Conservation (phyloP, 2,888 invertebrate species). For the Zonitis immaculata region DNA sequence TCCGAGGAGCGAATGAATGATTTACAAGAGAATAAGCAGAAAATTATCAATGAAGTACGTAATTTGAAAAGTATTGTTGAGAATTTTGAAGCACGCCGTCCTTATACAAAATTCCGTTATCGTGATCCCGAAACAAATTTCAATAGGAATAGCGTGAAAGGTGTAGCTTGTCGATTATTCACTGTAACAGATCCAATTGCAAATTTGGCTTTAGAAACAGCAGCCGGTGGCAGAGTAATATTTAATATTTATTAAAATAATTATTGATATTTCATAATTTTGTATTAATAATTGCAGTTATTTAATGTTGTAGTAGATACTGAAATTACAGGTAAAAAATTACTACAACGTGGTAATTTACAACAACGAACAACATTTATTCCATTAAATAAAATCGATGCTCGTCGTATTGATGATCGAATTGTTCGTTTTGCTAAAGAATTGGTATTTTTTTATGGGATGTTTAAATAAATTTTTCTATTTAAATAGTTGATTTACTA, state of each 20-base stretch:
- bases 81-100: slow-evolving; percentile 55
- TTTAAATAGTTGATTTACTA: too few species aligned
- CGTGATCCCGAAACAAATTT: slow-evolving; percentile 73
- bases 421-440: slow-evolving; percentile 59
- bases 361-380: slow-evolving; percentile 80
- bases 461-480: too few species aligned
- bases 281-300: slow-evolving; percentile 53
- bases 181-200: slow-evolving; percentile 64
- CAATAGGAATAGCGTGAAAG: slow-evolving; percentile 62
- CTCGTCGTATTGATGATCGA: slow-evolving; percentile 55
- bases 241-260: neutral
- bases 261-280: neutral
- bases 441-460: too few species aligned
- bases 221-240: slow-evolving; percentile 75
- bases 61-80: slow-evolving; percentile 55
- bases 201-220: slow-evolving; percentile 77
- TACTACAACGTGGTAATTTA: slow-evolving; percentile 78
- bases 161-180: slow-evolving; percentile 76
- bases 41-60: slow-evolving; percentile 55
- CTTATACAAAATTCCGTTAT: slow-evolving; percentile 66
- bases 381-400: slow-evolving; percentile 83
- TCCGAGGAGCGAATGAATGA: slow-evolving; percentile 57
- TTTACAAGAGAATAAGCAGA: slow-evolving; percentile 51
- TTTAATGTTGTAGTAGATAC: slow-evolving; percentile 89
- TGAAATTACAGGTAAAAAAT: slow-evolving; percentile 75